phyloP scores from a whole-genome alignment of 2,888 invertebrate genomes.

The Agelastica alni region DNA sequence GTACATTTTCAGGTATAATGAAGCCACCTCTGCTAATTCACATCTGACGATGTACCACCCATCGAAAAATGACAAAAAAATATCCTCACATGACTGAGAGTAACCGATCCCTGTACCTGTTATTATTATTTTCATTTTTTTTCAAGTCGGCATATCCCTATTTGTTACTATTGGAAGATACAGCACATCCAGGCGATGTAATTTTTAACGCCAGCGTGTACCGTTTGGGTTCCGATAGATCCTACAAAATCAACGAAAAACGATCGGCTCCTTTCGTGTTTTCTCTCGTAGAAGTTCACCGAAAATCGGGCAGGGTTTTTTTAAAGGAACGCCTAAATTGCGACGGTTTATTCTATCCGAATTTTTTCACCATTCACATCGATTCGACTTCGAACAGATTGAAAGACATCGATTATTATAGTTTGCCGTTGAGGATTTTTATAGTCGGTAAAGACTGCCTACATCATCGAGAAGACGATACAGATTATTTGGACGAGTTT shows the following conservation, averaged over 20 bases:
- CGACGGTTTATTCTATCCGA: slow-evolving; percentile 81
- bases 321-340: slow-evolving; percentile 74
- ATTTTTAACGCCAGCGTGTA: slow-evolving; percentile 82
- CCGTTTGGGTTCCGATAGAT: slow-evolving; percentile 76
- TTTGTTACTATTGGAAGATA: slow-evolving; percentile 52
- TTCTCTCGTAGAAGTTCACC: slow-evolving; percentile 75
- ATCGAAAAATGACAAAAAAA: slow-evolving; percentile 43
- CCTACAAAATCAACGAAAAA: slow-evolving; percentile 78
- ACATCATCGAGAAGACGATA: slow-evolving; percentile 61
- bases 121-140: slow-evolving; percentile 38
- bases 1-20: slow-evolving; percentile 29
- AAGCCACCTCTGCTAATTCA: slow-evolving; percentile 22
- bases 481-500: slow-evolving; percentile 56
- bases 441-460: slow-evolving; percentile 74
- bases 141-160: slow-evolving; percentile 42
- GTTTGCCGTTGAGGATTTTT: slow-evolving; percentile 75
- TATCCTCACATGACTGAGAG: slow-evolving; percentile 45
- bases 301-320: slow-evolving; percentile 75
- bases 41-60: slow-evolving; percentile 16
- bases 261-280: slow-evolving; percentile 83
- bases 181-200: slow-evolving; percentile 64
- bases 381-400: slow-evolving; percentile 82
- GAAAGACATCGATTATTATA: slow-evolving; percentile 81
- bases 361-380: slow-evolving; percentile 83
- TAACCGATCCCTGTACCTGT: slow-evolving; percentile 31